Percentiles rank a stretch among this genome's conserved stretches.
These are phyloP conservation scores for Stenodema calcarata DNA, from an alignment of 2,888 invertebrate genomes.

Conservation along the genomic window DNA sequence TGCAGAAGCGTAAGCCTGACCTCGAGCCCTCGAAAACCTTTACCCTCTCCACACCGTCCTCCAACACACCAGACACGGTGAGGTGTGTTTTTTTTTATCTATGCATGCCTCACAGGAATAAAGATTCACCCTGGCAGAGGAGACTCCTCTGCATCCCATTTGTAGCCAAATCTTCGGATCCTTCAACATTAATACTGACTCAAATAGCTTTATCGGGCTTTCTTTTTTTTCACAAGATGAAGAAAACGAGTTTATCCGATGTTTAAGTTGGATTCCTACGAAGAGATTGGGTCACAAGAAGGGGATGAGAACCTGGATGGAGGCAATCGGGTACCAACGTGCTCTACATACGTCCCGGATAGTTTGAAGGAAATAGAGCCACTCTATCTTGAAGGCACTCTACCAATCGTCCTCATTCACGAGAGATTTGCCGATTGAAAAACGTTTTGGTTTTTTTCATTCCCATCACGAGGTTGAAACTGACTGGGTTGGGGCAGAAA, in stretches of 20 bases:
- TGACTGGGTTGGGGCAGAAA: too few relatives aligned
- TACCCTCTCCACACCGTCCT: not conserved
- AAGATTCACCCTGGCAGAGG: not conserved
- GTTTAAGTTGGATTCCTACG: not conserved
- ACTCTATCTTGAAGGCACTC: not conserved
- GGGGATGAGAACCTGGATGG: not conserved
- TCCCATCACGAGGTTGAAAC: too few relatives aligned
- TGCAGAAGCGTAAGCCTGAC: conserved; percentile 14
- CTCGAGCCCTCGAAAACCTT: conserved; percentile 1
- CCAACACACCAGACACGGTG: not conserved
- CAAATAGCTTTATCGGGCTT: not conserved
- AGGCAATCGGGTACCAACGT: not conserved
- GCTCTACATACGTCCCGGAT: not conserved
- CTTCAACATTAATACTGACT: not conserved
- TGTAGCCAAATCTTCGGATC: not conserved
- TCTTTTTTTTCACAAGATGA: not conserved
- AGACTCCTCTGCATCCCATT: not conserved
- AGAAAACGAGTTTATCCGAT: not conserved
- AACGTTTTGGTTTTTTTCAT: not conserved
- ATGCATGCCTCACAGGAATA: not conserved
- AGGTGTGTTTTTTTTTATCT: not conserved
- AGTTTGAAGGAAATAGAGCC: not conserved
- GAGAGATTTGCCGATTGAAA: not conserved
- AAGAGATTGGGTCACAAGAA: not conserved
- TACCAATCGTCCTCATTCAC: not conserved